Conservation (phyloP, 2,113 vertebrate genomes). For the Sphyrna mokarran region DNA sequence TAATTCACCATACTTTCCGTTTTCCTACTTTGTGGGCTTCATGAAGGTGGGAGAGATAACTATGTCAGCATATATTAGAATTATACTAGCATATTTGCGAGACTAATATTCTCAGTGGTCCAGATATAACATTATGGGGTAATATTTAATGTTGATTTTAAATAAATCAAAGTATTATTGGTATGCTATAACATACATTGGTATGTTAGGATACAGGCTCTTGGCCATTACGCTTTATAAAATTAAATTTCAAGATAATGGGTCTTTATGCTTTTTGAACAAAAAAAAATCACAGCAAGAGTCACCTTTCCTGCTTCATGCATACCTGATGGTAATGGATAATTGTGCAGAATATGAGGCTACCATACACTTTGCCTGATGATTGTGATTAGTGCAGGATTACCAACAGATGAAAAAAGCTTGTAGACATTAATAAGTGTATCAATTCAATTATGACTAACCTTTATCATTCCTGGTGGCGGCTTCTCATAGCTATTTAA, state of each 20-base stretch:
- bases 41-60: neutral
- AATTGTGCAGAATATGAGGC: neutral
- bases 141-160: neutral
- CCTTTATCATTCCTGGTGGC: conserved; percentile 34
- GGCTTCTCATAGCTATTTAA: conserved; percentile 27
- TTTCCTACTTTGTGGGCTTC: neutral
- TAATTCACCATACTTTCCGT: neutral
- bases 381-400: neutral
- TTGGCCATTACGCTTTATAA: neutral
- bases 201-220: neutral
- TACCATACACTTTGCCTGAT: neutral
- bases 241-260: neutral
- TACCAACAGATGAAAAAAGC: neutral
- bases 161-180: neutral
- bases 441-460: neutral
- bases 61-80: neutral
- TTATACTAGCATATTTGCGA: neutral
- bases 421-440: neutral
- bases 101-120: neutral
- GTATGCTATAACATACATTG: neutral
- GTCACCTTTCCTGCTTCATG: neutral
- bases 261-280: neutral
- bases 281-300: neutral
- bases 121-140: neutral
- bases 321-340: neutral